Conservation (phyloP, 1,140 invertebrate species). For the Drosophila littoralis region DNA sequence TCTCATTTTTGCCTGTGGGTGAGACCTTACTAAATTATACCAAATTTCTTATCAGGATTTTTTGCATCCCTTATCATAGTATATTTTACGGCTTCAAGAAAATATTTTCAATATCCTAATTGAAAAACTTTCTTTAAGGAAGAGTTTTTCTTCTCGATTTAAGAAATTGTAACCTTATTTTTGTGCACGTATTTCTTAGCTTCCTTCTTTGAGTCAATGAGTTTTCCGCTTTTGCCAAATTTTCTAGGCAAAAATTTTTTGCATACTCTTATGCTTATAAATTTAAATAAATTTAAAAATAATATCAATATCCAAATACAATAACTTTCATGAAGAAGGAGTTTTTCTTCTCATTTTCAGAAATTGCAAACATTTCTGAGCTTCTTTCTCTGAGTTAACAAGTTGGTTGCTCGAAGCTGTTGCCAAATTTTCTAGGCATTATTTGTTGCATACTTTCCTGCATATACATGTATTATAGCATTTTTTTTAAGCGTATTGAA, state of each 20-base stretch:
- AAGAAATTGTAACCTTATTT: no score
- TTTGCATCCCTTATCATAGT: background rate
- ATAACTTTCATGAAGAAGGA: background rate
- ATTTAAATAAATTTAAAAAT: no score
- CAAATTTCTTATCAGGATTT: no score
- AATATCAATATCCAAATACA: background rate
- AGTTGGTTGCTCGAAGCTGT: background rate
- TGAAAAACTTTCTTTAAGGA: background rate
- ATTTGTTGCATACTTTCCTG: conserved; percentile 8
- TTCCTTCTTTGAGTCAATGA: no score
- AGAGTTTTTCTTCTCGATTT: no score
- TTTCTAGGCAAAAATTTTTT: background rate
- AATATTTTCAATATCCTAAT: background rate
- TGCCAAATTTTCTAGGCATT: conserved; percentile 1
- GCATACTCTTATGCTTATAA: background rate
- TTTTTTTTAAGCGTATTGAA: no score
- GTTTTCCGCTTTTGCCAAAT: background rate
- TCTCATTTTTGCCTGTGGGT: no score
- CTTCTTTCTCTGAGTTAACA: no score
- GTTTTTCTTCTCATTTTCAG: no score
- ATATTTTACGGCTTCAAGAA: background rate
- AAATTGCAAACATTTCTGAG: no score
- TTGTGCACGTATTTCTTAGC: no score
- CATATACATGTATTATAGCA: background rate
- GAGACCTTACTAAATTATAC: no score